Conservation (phyloP, 92 coral and sea anemone species). For the Ricordea florida region DNA sequence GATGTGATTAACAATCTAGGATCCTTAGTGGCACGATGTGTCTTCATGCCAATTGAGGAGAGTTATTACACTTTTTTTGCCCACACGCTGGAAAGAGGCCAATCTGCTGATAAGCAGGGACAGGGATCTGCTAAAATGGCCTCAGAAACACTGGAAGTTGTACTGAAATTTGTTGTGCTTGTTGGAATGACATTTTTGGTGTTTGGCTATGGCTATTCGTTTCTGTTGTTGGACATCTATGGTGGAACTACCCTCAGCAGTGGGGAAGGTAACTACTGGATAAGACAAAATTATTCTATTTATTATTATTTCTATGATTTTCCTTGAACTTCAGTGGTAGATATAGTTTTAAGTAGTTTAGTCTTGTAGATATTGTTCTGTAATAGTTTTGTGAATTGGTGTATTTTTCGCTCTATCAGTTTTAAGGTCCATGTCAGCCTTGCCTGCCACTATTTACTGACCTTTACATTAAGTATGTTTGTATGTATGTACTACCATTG, state of each 20-base stretch:
- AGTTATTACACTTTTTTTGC: constrained; percentile 97
- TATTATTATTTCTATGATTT: no score
- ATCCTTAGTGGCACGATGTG: constrained; percentile 92
- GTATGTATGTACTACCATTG: no score
- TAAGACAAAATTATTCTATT: no score
- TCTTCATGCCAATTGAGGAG: constrained; percentile 96
- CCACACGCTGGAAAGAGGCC: constrained; percentile 79
- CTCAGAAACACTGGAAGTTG: constrained; percentile 87
- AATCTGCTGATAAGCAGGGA: constrained; percentile 75
- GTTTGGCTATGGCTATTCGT: constrained; percentile 95
- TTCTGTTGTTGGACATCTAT: constrained; percentile 89
- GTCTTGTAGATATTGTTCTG: no score
- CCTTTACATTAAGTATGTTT: no score
- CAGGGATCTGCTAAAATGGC: constrained; percentile 73
- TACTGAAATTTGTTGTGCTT: constrained; percentile 85
- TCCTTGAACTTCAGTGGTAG: no score
- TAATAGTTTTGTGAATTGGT: no score
- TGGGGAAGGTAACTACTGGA: constrained; percentile 82
- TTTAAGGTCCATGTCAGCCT: no score
- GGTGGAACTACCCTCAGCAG: constrained; percentile 92
- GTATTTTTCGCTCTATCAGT: no score
- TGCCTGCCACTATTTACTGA: no score
- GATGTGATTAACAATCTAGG: constrained; percentile 96
- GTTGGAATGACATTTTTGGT: constrained; percentile 87
- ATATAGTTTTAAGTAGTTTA: no score